These are phyloP conservation scores for Aphelinus certus DNA, from an alignment of 1,140 invertebrate species.

Conservation along the genomic window DNA sequence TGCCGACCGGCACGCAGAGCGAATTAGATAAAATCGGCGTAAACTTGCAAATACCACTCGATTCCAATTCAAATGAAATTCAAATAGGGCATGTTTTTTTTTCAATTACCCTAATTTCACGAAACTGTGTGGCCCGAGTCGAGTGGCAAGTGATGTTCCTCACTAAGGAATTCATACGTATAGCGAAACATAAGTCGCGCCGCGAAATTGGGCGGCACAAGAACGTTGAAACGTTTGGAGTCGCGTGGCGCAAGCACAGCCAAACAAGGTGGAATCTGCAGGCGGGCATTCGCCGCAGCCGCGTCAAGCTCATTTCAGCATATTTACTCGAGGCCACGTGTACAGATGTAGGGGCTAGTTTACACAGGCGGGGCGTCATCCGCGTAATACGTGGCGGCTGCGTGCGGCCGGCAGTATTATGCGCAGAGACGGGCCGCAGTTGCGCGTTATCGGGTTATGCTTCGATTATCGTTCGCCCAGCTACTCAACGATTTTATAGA, in stretches of 20 bases:
- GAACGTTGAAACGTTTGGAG: background rate
- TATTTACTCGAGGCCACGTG: constrained; percentile 16
- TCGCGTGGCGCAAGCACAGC: background rate
- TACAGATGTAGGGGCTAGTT: constrained; percentile 27
- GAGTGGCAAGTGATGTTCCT: no score
- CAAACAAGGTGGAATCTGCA: background rate
- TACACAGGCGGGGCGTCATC: constrained; percentile 7
- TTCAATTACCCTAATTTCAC: no score
- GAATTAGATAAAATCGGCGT: no score
- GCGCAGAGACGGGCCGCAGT: background rate
- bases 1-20: no score
- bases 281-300: no score
- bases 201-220: background rate
- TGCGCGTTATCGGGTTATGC: constrained; percentile 30
- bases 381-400: background rate
- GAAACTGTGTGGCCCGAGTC: no score
- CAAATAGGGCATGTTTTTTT: no score
- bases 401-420: no score
- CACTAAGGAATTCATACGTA: no score
- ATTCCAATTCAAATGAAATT: no score
- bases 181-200: background rate
- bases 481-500: constrained; percentile 22
- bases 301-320: constrained; percentile 30
- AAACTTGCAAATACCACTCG: no score
- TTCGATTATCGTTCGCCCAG: constrained; percentile 26